Evolutionary conservation across 2,113 vertebrate genomes (phyloP).

Genomic region (Cacatua alba): DNA sequence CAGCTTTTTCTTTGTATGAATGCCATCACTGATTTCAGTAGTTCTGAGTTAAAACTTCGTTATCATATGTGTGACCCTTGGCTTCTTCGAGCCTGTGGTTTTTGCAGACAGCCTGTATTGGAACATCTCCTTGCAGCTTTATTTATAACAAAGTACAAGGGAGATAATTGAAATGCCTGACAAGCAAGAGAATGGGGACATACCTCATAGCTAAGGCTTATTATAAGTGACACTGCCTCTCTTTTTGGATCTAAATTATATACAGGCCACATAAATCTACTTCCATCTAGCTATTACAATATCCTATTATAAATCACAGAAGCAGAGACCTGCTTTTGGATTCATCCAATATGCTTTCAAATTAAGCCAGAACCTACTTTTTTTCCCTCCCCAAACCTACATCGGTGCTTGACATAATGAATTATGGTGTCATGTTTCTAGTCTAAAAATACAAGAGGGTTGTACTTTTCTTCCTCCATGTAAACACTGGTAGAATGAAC

Average conservation of each 20-base stretch:
- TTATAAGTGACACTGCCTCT: background rate
- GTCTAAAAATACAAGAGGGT: background rate
- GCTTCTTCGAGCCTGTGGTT: background rate
- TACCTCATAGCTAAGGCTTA: slow-evolving; percentile 20
- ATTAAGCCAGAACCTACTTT: background rate
- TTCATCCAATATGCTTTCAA: background rate
- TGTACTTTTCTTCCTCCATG: background rate
- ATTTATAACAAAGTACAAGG: slow-evolving; percentile 20
- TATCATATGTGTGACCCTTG: background rate
- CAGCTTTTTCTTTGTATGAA: background rate
- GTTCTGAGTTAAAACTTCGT: background rate
- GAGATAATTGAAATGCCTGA: slow-evolving; percentile 39
- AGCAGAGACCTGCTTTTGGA: background rate
- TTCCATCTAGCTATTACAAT: background rate
- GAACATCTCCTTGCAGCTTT: slow-evolving; percentile 19
- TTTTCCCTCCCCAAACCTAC: background rate
- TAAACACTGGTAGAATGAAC: background rate
- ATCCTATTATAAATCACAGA: background rate
- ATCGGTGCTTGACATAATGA: background rate
- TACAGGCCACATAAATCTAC: background rate
- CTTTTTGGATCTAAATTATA: background rate
- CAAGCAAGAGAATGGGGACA: slow-evolving; percentile 10
- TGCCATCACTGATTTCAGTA: background rate
- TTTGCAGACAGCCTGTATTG: background rate
- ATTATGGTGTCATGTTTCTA: background rate